A percentile compares a stretch with the other conserved stretches of the same genome.
These are phyloP conservation scores for Fringilla coelebs DNA, from an alignment of 2,797 vertebrate species.

Conservation along the genomic window DNA sequence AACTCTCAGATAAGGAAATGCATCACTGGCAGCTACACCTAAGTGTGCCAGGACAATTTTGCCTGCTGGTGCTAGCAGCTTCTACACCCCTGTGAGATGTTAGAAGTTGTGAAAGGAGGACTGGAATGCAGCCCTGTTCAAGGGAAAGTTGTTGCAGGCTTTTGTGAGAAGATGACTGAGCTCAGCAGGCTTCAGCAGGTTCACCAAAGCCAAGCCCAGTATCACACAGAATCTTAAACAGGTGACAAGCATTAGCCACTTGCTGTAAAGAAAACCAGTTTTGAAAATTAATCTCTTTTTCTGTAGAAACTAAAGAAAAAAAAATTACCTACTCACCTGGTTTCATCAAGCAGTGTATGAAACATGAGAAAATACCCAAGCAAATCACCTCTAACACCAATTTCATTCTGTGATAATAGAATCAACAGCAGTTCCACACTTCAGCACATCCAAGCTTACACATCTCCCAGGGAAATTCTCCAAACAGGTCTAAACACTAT, in stretches of 20 bases:
- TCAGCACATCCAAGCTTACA: not conserved
- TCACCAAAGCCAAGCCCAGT: not conserved
- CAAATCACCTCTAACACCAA: not conserved
- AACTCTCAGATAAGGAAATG: not conserved
- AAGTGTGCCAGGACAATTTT: not conserved
- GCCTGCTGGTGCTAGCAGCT: not conserved
- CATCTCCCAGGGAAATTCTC: not conserved
- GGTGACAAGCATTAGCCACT: no score
- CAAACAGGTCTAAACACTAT: not conserved
- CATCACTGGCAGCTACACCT: rapidly evolving
- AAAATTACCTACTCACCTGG: not conserved
- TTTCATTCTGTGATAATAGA: not conserved
- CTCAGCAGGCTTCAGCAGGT: not conserved
- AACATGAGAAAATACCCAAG: not conserved
- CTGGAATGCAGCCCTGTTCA: not conserved
- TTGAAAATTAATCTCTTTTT: not conserved
- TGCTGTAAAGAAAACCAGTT: not conserved
- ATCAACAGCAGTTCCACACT: not conserved
- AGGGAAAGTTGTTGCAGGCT: not conserved
- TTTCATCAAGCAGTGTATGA: not conserved
- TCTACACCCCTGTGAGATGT: not conserved
- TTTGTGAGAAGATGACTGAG: not conserved
- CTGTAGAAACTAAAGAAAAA: not conserved
- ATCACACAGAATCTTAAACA: not conserved
- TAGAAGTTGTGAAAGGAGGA: not conserved